Evolutionary conservation across 2,113 vertebrate species (phyloP).

Genomic region (Haliaeetus leucogaster): DNA sequence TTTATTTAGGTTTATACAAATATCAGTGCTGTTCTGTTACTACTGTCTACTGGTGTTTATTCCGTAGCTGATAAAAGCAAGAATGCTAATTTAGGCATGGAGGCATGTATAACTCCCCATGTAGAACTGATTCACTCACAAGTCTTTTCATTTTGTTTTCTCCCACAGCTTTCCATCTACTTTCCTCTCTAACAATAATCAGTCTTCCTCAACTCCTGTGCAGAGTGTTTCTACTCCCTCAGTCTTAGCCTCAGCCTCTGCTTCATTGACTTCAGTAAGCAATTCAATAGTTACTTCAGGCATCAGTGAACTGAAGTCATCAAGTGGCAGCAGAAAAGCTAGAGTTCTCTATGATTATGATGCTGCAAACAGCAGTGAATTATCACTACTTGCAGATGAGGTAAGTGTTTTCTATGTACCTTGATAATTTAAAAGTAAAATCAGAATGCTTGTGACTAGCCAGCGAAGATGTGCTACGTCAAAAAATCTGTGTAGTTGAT

Average conservation of each 20-base stretch:
- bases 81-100: neutral
- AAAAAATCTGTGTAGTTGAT: neutral
- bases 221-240: conserved; percentile 81
- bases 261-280: conserved; percentile 78
- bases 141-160: neutral
- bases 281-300: conserved; percentile 74
- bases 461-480: neutral
- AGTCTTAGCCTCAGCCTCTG: conserved; percentile 77
- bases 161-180: conserved; percentile 88
- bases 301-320: conserved; percentile 84
- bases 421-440: neutral
- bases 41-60: neutral
- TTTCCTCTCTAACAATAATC: conserved; percentile 93
- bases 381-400: conserved; percentile 96
- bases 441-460: neutral
- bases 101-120: neutral
- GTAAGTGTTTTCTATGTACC: conserved; percentile 65
- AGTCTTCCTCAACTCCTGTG: conserved; percentile 75
- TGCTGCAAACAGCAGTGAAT: conserved; percentile 92
- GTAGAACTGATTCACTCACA: neutral
- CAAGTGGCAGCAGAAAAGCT: conserved; percentile 88
- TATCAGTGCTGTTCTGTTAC: neutral
- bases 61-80: neutral
- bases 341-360: conserved; percentile 97
- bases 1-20: neutral